Percentiles rank a stretch among this genome's conserved stretches.
Conservation (phyloP, 2,797 vertebrate species). For the Acrossocheilus wenchowensis region DNA sequence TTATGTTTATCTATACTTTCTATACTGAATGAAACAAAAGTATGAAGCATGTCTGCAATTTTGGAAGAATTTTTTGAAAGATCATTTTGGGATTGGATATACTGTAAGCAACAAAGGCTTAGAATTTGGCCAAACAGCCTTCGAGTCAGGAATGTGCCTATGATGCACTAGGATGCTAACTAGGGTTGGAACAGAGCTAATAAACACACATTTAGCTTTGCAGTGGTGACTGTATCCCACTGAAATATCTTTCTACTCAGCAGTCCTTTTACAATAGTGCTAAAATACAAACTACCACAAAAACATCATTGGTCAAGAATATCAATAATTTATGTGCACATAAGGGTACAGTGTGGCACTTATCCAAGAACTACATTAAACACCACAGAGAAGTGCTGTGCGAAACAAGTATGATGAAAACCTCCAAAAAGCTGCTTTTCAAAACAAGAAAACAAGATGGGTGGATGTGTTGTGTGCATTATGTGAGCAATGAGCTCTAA, state of each 20-base stretch:
- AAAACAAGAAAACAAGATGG: background rate
- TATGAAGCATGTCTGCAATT: background rate
- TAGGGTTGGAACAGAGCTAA: slow-evolving; percentile 18
- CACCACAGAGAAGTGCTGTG: slow-evolving; percentile 28
- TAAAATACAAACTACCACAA: slow-evolving; percentile 38
- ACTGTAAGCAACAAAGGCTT: background rate
- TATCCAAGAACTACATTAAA: slow-evolving; percentile 48
- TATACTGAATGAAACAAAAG: background rate
- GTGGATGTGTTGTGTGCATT: background rate
- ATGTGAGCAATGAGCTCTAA: background rate
- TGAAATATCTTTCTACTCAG: slow-evolving; percentile 10
- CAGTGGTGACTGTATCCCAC: slow-evolving; percentile 2
- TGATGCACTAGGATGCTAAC: background rate
- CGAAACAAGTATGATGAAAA: slow-evolving; percentile 13
- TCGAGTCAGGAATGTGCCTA: background rate
- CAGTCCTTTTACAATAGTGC: slow-evolving; percentile 24
- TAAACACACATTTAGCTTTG: background rate
- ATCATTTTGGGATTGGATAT: background rate
- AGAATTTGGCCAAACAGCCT: background rate
- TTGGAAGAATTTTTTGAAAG: background rate
- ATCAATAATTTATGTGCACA: slow-evolving; percentile 41
- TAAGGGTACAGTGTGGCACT: slow-evolving; percentile 37
- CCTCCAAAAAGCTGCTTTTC: slow-evolving; percentile 20
- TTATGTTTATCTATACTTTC: background rate
- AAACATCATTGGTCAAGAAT: slow-evolving; percentile 11